A percentile compares a stretch with the other conserved stretches of the same genome.
These are phyloP conservation scores for Leuciscus waleckii DNA, from an alignment of 2,797 vertebrate species.

Conservation along the genomic window DNA sequence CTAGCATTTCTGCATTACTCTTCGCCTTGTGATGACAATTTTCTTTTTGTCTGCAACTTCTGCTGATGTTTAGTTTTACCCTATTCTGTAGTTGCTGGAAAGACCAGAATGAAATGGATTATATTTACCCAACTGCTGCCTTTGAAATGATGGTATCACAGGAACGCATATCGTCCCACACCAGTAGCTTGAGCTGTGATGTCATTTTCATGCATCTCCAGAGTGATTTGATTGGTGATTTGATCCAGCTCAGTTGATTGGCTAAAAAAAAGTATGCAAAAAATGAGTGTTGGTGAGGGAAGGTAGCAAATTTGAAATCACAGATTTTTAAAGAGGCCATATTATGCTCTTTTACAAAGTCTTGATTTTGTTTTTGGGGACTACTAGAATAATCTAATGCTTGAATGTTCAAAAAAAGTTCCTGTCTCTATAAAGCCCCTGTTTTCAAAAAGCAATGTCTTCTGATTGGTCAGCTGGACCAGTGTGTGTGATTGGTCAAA, in stretches of 20 bases:
- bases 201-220: not conserved
- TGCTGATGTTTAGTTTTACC: not conserved
- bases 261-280: not conserved
- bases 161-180: not conserved
- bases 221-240: too few species aligned
- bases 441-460: not conserved
- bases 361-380: not conserved
- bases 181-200: not conserved
- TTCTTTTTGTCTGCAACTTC: not conserved
- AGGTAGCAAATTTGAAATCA: not conserved
- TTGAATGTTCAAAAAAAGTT: not conserved
- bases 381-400: not conserved
- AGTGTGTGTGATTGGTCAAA: not conserved
- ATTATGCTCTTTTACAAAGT: not conserved
- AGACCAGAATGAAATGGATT: not conserved
- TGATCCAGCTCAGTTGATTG: not conserved
- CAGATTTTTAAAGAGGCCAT: not conserved
- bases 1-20: slow-evolving; percentile 1
- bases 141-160: not conserved
- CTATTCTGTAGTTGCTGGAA: not conserved
- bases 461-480: not conserved
- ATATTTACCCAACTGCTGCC: not conserved
- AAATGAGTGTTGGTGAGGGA: not conserved
- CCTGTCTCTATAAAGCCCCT: not conserved
- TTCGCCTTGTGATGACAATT: not conserved